These are phyloP conservation scores for Acrobasis consociella DNA, from an alignment of 2,888 invertebrate genomes.

Conservation along the genomic window DNA sequence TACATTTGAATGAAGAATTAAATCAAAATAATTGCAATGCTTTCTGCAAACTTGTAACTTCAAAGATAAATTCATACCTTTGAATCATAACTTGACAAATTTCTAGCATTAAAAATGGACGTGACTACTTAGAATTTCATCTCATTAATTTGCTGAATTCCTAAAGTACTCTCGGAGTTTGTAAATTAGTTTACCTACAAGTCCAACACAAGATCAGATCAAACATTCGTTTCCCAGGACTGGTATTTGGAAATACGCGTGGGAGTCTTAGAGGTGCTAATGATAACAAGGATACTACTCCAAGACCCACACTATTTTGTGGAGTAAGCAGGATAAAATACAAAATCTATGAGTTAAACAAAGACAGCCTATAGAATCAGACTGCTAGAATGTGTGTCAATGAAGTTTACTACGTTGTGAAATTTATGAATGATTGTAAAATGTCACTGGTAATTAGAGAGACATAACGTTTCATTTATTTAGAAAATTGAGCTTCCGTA, in stretches of 20 bases:
- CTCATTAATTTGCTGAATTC: conserved; percentile 19
- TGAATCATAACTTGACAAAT: conserved; percentile 19
- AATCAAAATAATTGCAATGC: background rate
- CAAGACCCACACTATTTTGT: conserved; percentile 16
- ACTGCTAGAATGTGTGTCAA: background rate
- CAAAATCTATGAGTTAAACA: conserved; percentile 23
- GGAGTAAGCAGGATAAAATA: conserved; percentile 26
- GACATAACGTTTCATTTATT: conserved; percentile 23
- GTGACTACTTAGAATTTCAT: conserved; percentile 21
- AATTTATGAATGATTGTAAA: conserved; percentile 36
- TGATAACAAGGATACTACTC: conserved; percentile 59
- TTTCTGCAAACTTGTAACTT: conserved; percentile 2
- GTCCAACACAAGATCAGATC: conserved; percentile 44
- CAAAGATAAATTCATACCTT: conserved; percentile 9
- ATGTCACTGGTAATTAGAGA: conserved; percentile 5
- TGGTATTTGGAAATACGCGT: conserved; percentile 60
- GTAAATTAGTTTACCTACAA: conserved; percentile 29
- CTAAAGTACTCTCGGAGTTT: conserved; percentile 18
- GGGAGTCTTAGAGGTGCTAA: conserved; percentile 75
- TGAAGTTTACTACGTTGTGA: conserved; percentile 38
- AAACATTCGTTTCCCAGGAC: conserved; percentile 65
- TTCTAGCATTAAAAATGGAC: conserved; percentile 10
- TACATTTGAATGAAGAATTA: background rate
- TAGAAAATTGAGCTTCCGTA: conserved; percentile 26
- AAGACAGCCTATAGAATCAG: conserved; percentile 17